Percentiles rank a stretch among this genome's conserved stretches.
Conservation (phyloP, 2,888 invertebrate genomes). For the Chloroclystis v-ata region DNA sequence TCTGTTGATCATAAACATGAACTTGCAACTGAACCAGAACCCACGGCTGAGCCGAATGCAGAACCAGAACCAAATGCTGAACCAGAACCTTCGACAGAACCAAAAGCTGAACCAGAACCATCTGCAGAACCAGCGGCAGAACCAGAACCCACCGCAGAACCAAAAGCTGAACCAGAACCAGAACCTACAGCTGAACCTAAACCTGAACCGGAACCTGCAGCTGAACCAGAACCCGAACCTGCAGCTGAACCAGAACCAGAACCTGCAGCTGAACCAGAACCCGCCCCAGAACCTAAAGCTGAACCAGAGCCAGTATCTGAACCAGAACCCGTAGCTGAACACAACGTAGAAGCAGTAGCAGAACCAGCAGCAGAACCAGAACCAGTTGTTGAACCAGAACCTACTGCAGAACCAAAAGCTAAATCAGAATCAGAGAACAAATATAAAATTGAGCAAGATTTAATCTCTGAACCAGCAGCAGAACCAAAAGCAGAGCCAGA, state of each 20-base stretch:
- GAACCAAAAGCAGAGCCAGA: constrained; percentile 7
- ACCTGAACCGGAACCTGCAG: constrained; percentile 25
- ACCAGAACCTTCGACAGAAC: constrained; percentile 7
- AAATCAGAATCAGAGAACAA: no score
- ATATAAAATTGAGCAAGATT: constrained; percentile 2
- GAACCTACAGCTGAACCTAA: constrained; percentile 31
- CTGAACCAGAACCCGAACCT: constrained; percentile 17
- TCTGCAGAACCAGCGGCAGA: constrained; percentile 35
- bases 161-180: constrained; percentile 35
- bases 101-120: constrained; percentile 34
- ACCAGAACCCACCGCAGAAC: constrained; percentile 31
- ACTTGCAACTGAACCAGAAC: constrained; percentile 26
- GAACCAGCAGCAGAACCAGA: constrained; percentile 1
- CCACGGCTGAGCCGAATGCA: constrained; percentile 33
- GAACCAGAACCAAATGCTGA: constrained; percentile 30
- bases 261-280: neutral
- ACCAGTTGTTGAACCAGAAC: constrained; percentile 37
- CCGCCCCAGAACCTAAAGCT: neutral
- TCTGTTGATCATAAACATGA: constrained; percentile 36
- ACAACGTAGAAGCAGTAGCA: constrained; percentile 37
- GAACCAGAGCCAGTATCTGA: neutral
- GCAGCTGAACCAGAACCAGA: neutral
- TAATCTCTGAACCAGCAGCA: constrained; percentile 15
- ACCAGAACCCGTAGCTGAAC: constrained; percentile 19
- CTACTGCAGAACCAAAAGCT: constrained; percentile 35